phyloP scores from a whole-genome alignment of 2,797 vertebrate species.

The Chaunax sp. region DNA sequence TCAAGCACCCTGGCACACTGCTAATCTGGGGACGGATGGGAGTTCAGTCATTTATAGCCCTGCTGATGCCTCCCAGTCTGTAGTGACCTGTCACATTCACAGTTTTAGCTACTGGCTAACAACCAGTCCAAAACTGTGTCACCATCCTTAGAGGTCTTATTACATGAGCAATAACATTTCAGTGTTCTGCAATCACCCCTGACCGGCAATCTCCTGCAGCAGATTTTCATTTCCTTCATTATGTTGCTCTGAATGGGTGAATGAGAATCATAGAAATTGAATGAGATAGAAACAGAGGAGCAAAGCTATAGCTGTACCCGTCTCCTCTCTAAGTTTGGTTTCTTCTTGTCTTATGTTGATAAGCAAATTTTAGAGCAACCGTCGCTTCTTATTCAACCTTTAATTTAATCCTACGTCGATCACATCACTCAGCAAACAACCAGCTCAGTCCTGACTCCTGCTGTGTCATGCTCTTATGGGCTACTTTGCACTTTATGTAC shows the following conservation, averaged over 20 bases:
- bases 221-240: neutral
- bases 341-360: neutral
- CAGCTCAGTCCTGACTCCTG: too few relatives aligned
- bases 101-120: conserved; percentile 40
- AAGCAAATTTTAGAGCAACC: too few relatives aligned
- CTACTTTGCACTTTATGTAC: too few relatives aligned
- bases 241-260: neutral
- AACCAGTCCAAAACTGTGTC: neutral
- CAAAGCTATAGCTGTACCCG: neutral
- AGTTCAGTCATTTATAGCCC: conserved; percentile 53
- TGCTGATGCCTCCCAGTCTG: conserved; percentile 43
- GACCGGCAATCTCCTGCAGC: conserved; percentile 4
- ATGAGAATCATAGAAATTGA: conserved; percentile 21
- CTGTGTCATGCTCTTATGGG: too few relatives aligned
- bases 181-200: conserved; percentile 15
- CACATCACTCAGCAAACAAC: too few relatives aligned
- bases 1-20: conserved; percentile 26
- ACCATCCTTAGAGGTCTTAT: conserved; percentile 11
- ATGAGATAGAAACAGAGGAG: conserved; percentile 15
- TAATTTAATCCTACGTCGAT: too few relatives aligned
- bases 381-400: too few relatives aligned
- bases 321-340: neutral
- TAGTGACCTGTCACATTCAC: conserved; percentile 42
- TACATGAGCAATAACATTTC: conserved; percentile 11
- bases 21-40: conserved; percentile 54